A percentile compares a stretch with the other conserved stretches of the same genome.
phyloP scores from a whole-genome alignment of 2,113 vertebrate species.

The Ctenomys sociabilis region DNA sequence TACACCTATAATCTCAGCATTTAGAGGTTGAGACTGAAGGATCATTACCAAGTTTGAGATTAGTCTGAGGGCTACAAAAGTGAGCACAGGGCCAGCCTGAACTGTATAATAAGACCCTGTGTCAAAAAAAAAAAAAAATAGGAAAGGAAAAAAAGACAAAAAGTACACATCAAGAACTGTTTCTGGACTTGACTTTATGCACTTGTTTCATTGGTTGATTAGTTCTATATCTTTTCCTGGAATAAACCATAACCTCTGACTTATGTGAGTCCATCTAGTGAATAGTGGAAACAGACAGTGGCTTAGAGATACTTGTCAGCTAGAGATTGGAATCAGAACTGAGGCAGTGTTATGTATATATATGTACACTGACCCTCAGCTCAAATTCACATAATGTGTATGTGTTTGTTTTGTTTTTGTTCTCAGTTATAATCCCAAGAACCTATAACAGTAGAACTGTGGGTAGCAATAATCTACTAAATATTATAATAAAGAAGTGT shows the following conservation, averaged over 20 bases:
- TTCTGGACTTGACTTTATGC: background rate
- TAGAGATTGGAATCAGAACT: background rate
- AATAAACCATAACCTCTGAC: background rate
- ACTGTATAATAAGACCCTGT: no score
- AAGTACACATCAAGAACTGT: background rate
- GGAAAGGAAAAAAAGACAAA: background rate
- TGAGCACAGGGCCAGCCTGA: no score
- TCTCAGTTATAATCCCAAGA: background rate
- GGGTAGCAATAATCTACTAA: background rate
- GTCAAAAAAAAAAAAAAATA: no score
- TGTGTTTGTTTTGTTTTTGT: background rate
- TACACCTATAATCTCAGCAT: no score
- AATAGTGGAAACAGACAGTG: background rate
- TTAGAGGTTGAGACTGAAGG: no score
- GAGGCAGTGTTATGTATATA: background rate
- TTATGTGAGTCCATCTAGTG: background rate
- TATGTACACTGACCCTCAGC: background rate
- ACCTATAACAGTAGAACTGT: background rate
- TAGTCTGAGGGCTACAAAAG: no score
- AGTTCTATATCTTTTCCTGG: background rate
- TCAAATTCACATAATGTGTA: background rate
- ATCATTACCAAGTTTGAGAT: no score
- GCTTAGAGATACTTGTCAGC: background rate
- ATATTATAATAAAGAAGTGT: conserved; percentile 1
- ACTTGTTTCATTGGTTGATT: background rate